Base-by-base conservation (phyloP, 1,140 invertebrate species). In the Rhagoletis pomonella region DNA sequence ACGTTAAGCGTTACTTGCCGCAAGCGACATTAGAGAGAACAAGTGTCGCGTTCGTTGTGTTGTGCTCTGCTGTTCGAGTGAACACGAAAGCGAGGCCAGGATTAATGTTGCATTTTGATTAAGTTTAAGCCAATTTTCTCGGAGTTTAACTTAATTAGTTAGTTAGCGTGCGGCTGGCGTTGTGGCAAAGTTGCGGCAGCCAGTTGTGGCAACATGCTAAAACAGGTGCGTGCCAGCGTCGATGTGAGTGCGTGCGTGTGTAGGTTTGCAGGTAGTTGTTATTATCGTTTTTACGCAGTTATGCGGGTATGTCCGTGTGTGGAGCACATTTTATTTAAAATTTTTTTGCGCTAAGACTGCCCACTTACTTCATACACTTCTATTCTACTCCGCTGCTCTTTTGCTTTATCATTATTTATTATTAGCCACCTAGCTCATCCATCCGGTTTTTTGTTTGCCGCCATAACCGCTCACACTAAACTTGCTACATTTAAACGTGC, bases 21-120 rank as follows among this genome's bases (percentile, higher is more conserved):
- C 73, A 77, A 19, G 67, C 73, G 19, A 77, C 73, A 67, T 19
- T 12, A 44, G n/a, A 55, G n/a, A 10, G 47, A 81, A 55, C 73
- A 81, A 50, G 47, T 81, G n/a, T n/a, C 73, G 50, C 12, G 17
- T 62, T 7, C 12, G 4, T 62, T 17, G 4, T 62, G 60, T 14
- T 62, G 60, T 14, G 29, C 29, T 17, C n/a, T 62, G 60, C 60
- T 9, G 60, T 14, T 29, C 29, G 29, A n/a, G 12, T n/a, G 12
- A 62, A 14, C 60, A 14, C 0, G 12, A 62, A 62, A 62, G 9
- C n/a, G 7, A 62, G 60, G n/a, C 60, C 17, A 55, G 73, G 73
- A 81, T 81, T 81, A 81, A 81, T 81, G 73, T 81, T 81, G 73
- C 73, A 81, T 81, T 81, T 81, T 81, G 73, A 81, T 81, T 81